phyloP scores from a whole-genome alignment of 2,888 invertebrate genomes.

The Apotomis betuletana region DNA sequence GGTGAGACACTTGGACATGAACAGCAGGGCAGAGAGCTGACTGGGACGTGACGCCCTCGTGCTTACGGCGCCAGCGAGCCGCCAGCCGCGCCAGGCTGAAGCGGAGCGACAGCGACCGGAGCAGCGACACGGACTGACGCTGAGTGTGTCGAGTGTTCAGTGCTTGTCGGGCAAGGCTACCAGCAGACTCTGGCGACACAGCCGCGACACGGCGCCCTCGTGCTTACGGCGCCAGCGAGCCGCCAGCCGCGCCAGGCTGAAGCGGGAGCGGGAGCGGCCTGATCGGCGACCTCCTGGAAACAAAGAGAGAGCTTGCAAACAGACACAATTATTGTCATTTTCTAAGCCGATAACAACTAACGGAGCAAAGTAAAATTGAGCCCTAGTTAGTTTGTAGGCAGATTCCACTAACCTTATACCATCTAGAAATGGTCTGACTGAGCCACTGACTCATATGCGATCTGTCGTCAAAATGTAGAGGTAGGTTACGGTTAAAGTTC shows the following conservation, averaged over 20 bases:
- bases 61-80: conserved; percentile 68
- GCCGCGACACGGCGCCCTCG: conserved; percentile 86
- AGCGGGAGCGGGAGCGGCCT: conserved; percentile 63
- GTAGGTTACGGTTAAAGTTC: too few relatives aligned
- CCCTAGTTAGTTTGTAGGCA: too few relatives aligned
- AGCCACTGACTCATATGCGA: too few relatives aligned
- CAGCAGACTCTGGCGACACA: conserved; percentile 90
- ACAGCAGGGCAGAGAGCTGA: too few relatives aligned
- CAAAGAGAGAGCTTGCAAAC: background rate
- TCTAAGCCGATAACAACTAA: too few relatives aligned
- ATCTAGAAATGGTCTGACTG: too few relatives aligned
- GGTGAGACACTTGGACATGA: too few relatives aligned
- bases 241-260: conserved; percentile 75
- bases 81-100: conserved; percentile 77
- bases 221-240: conserved; percentile 71
- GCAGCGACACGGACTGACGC: conserved; percentile 40
- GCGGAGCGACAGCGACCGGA: conserved; percentile 58
- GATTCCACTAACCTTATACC: too few relatives aligned
- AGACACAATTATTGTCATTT: background rate
- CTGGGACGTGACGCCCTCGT: too few relatives aligned
- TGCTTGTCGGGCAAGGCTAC: conserved; percentile 80
- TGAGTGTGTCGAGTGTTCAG: conserved; percentile 48
- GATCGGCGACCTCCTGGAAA: conserved; percentile 55
- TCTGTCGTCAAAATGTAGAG: too few relatives aligned
- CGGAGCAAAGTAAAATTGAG: too few relatives aligned